Evolutionary conservation across 2,888 invertebrate species (phyloP), one percentile per base, ranked within the genome.

Genomic region (Lissocephala sabroskyi): DNA sequence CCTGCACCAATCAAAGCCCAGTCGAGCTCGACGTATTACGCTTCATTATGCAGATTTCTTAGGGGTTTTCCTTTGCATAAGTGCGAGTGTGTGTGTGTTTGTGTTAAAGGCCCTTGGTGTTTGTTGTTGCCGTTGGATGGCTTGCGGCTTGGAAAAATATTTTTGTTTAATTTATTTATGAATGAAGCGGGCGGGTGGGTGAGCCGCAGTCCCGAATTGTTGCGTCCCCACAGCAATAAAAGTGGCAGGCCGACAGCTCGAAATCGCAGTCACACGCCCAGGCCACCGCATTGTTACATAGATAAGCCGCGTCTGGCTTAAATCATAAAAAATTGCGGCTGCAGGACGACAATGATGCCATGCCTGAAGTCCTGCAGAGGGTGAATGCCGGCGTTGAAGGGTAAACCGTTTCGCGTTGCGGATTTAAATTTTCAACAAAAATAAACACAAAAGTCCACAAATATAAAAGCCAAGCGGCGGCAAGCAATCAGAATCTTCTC

Each of bases 91-190:
- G n/a, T 47, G 44, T 44, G 53, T 45, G 41, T 44, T 45, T 43
- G 48, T 26, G 26, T 19, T 35, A 11, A 19, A 37, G 18, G 23
- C 10, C 18, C 39, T 41, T 41, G 45, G 67, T 70, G 78, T 70
- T 75, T 70, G 78, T 70, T 70, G 71, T 70, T 77, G 75, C 78
- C 75, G 76, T 78, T 78, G 75, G 61, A 63, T 71, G 76, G 76
- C 71, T 71, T 78, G 71, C 59, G 64, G 75, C 75, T 71, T 80
- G 71, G 60, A 71, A 79, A 79, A 79, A 79, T 79, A 79, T 79
- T 79, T 79, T 78, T 71, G 74, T 79, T 79, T 78, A 78, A 79
- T 79, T 80, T 78, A 80, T 80, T 80, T 76, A 79, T 79, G 80
- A 79, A 79, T 78, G 65, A 75, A 71, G 46, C 47, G 49, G 41